Base-by-base conservation (phyloP, 2,113 vertebrate species). In the Actinemys pallida region DNA sequence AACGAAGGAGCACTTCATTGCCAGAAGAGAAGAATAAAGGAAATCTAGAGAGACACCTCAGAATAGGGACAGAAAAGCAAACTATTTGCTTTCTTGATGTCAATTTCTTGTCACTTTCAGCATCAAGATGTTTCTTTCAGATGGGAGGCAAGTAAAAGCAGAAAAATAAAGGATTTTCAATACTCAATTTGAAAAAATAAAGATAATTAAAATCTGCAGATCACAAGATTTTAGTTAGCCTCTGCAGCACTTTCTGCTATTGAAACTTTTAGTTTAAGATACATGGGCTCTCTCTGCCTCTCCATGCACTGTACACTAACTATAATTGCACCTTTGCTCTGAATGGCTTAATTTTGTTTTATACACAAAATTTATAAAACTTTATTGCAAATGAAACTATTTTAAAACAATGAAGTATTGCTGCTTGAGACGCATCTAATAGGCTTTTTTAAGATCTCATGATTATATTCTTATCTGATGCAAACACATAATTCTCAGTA, bases 71-170 rank as follows among this genome's bases (percentile, higher is more conserved):
- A 94, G 52, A 88, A 95, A 82, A 75, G 2, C 6, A 84, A 88
- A 7, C 1, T 0, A 16, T 85, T 89, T 90, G 3, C 2, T 84
- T 79, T 84, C 53, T 39, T 57, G 1, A 1, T 69, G 35, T 20
- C 3, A 27, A 82, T 84, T 35, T 35, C 78, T 92, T 35, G 49
- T 75, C 24, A 50, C 3, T 81, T 65, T 62, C 57, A 62, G 0
- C 17, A 78, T 62, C 45, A 93, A 6, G 39, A 78, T 27, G 2
- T 84, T 93, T 8, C 4, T 14, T 90, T 31, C 50, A 78, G 24
- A 62, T 45, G 1, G 1, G 10, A 93, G 12, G 6, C 3, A 5
- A 88, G 24, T 42, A 81, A 59, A 85, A 80, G 9, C 53, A 65
- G 62, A 78, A 76, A 52, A 2, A 89, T 52, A 50, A 59, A 79